These are phyloP conservation scores for Rhinolophus ferrumequinum DNA, from an alignment of 2,113 vertebrate genomes.

Conservation along the genomic window DNA sequence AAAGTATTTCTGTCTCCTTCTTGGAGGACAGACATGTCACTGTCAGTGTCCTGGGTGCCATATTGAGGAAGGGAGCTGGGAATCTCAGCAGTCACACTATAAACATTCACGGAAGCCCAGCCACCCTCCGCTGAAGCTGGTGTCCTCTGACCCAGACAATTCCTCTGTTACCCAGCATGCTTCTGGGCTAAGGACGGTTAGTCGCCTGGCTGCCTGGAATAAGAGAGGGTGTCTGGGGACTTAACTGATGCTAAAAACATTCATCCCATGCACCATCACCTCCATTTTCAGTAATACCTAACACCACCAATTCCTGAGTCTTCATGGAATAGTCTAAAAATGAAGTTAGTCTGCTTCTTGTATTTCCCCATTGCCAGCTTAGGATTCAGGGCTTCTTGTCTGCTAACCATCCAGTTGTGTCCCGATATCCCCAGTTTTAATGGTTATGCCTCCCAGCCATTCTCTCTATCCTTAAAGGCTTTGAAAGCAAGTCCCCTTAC, in stretches of 20 bases:
- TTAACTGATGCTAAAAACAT: background rate
- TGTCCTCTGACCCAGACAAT: background rate
- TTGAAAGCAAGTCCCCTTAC: background rate
- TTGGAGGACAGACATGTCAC: background rate
- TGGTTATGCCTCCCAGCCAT: background rate
- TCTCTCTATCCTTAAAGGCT: background rate
- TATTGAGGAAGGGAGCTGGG: background rate
- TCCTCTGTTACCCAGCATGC: background rate
- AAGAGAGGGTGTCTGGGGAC: background rate
- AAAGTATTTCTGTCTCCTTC: background rate
- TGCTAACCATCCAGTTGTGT: background rate
- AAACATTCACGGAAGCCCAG: background rate
- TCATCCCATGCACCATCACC: too few species aligned
- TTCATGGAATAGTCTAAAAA: background rate
- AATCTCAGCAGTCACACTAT: background rate
- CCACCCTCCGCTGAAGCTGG: background rate
- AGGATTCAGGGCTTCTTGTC: background rate
- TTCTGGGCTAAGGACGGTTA: background rate
- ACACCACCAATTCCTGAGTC: background rate
- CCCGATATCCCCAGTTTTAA: background rate
- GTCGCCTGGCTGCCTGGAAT: background rate
- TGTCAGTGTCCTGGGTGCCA: background rate
- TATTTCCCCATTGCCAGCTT: background rate
- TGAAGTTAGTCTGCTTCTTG: background rate
- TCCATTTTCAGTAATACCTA: background rate